Evolutionary conservation across 2,888 invertebrate genomes (phyloP), one percentile per base, ranked within the genome.

Genomic region (Dicycla oo): DNA sequence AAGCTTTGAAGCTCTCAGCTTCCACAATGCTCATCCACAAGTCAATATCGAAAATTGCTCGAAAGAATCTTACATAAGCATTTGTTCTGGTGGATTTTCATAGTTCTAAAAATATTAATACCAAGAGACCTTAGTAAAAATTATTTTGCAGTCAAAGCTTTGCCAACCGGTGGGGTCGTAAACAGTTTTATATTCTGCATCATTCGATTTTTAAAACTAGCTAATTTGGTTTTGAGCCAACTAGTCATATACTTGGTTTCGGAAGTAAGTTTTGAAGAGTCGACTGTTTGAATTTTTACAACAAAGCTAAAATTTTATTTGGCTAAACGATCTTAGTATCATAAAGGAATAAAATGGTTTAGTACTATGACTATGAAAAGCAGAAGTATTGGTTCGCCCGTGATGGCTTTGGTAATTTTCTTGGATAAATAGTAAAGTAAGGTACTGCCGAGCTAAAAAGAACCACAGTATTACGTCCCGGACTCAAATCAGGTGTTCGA

Each of bases 21-120:
- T 58, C 68, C 34, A 71, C 60, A 75, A 58, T 69, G 53, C 45
- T 47, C 54, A 49, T 61, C 47, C 43, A n/a, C 23, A 51, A 71
- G 54, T 68, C 80, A 79, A 82, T 82, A 72, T 75, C 69, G 43
- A 69, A 64, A 80, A 80, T 73, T 38, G 68, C 51, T 45, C 11
- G 57, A 51, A 67, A 75, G 70, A 76, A 70, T 70, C 38, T 54
- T 68, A 47, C 54, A 70, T 63, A 47, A 66, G 45, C 58, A 62
- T 72, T 79, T 64, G 43, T 69, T 68, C 47, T 66, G 30, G 38
- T 61, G 54, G 53, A 75, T 66, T 63, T 78, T 56, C 43, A 64
- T 73, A 74, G 56, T 69, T 64, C 20, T 63, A 47, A 63, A 68
- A 78, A 69, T 78, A 81, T 76, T 68, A 76, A 68, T 77, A 58